These are phyloP conservation scores for Melierax canorus DNA, from an alignment of 2,113 vertebrate genomes.

Conservation along the genomic window DNA sequence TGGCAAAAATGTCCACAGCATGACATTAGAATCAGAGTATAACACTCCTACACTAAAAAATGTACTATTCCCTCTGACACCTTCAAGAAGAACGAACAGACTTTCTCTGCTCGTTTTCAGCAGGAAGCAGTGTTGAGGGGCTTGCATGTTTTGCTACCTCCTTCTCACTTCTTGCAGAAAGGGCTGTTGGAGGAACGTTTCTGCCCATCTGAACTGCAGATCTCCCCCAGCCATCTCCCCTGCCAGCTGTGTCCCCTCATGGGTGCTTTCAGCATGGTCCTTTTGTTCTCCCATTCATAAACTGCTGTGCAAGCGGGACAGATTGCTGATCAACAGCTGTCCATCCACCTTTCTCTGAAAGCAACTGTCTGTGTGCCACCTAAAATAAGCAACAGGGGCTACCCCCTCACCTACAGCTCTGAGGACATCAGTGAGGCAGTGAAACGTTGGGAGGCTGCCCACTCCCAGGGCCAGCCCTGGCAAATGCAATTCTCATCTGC, in stretches of 20 bases:
- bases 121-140: not conserved
- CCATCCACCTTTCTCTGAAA: not conserved
- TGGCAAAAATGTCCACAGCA: not conserved
- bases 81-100: not conserved
- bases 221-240: not conserved
- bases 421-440: not conserved
- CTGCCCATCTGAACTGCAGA: not conserved
- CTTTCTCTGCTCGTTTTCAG: not conserved
- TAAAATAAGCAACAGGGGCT: not conserved
- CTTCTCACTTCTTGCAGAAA: not conserved
- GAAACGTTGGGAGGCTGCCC: not conserved
- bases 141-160: not conserved
- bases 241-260: not conserved
- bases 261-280: not conserved
- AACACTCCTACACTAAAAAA: not conserved
- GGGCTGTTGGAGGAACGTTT: not conserved
- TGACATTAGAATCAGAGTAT: not conserved
- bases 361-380: not conserved
- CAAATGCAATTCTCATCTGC: not conserved
- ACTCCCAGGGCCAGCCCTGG: not conserved
- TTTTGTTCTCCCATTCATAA: not conserved
- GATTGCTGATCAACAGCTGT: not conserved
- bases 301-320: not conserved
- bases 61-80: not conserved
- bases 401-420: not conserved